Evolutionary conservation across 2,113 vertebrate genomes (phyloP).

Genomic region (Forbesichthys papilliferus): DNA sequence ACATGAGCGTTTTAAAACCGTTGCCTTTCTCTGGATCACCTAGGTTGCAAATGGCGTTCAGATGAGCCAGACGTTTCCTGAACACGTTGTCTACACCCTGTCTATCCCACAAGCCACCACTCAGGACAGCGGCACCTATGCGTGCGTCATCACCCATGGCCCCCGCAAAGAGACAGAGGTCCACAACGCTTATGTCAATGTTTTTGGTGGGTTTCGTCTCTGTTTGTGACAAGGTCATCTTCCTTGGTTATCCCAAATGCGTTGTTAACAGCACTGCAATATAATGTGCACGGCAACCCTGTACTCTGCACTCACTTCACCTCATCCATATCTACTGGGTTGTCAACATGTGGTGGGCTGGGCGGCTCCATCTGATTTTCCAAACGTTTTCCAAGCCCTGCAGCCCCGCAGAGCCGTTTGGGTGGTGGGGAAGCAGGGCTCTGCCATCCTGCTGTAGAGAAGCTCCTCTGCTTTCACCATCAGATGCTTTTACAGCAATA

Average conservation of each 20-base stretch:
- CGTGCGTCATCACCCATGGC: slow-evolving; percentile 82
- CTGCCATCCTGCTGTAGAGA: slow-evolving; percentile 37
- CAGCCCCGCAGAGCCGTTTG: neutral
- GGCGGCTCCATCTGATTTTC: slow-evolving; percentile 11
- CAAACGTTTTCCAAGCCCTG: slow-evolving; percentile 9
- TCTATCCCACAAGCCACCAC: slow-evolving; percentile 80
- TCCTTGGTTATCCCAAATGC: too few relatives aligned
- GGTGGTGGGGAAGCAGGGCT: slow-evolving; percentile 47
- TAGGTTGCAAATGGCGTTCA: slow-evolving; percentile 67
- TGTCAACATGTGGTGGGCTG: slow-evolving; percentile 18
- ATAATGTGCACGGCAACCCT: too few relatives aligned
- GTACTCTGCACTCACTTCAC: neutral
- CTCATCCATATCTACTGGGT: slow-evolving; percentile 13
- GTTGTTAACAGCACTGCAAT: too few relatives aligned
- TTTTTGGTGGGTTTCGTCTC: slow-evolving; percentile 79
- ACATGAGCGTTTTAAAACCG: neutral
- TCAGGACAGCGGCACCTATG: slow-evolving; percentile 87
- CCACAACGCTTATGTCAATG: slow-evolving; percentile 79
- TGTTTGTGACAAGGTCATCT: neutral
- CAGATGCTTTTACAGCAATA: slow-evolving; percentile 59
- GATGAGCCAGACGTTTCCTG: slow-evolving; percentile 49
- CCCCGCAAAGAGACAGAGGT: slow-evolving; percentile 74
- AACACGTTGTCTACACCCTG: slow-evolving; percentile 79
- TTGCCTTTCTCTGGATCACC: slow-evolving; percentile 6
- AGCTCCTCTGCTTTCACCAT: slow-evolving; percentile 66